Percentiles rank a stretch among this genome's conserved stretches.
phyloP scores from a whole-genome alignment of 2,113 vertebrate species.

The Beaufortia kweichowensis region DNA sequence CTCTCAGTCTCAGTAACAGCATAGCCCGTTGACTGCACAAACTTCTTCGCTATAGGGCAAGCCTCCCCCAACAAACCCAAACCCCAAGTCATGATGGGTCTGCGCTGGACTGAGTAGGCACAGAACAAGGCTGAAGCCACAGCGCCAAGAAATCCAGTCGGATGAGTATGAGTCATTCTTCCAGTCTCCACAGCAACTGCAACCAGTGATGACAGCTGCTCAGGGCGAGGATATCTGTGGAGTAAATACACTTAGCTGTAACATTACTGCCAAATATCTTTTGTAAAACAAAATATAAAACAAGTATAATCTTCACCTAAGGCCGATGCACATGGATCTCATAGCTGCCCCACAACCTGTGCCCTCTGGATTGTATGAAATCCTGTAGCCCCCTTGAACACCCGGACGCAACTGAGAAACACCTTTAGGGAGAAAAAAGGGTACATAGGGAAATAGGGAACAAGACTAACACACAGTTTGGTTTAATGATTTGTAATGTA shows the following conservation, averaged over 20 bases:
- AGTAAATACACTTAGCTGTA: not conserved
- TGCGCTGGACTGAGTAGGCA: constrained; percentile 73
- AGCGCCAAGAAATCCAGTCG: constrained; percentile 78
- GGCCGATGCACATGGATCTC: constrained; percentile 85
- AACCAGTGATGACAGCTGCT: constrained; percentile 74
- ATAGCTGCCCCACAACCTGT: constrained; percentile 82
- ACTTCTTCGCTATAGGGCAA: constrained; percentile 74
- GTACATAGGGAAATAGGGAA: not conserved
- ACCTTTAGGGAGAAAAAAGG: constrained; percentile 61
- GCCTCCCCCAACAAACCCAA: constrained; percentile 74
- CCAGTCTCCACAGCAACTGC: constrained; percentile 78
- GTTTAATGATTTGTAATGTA: too few species aligned
- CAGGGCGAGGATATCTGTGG: constrained; percentile 73
- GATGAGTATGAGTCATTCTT: constrained; percentile 84
- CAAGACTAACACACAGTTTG: too few species aligned
- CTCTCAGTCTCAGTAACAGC: constrained; percentile 68
- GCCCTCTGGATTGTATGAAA: constrained; percentile 75
- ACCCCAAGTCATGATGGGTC: constrained; percentile 77
- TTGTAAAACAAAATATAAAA: not conserved
- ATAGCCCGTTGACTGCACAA: constrained; percentile 64
- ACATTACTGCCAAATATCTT: not conserved
- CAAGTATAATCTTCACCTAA: constrained; percentile 65
- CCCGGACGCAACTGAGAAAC: constrained; percentile 77
- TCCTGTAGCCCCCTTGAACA: constrained; percentile 71
- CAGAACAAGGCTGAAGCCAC: constrained; percentile 79